phyloP scores from a whole-genome alignment of 2,797 vertebrate species.

The Betta splendens region DNA sequence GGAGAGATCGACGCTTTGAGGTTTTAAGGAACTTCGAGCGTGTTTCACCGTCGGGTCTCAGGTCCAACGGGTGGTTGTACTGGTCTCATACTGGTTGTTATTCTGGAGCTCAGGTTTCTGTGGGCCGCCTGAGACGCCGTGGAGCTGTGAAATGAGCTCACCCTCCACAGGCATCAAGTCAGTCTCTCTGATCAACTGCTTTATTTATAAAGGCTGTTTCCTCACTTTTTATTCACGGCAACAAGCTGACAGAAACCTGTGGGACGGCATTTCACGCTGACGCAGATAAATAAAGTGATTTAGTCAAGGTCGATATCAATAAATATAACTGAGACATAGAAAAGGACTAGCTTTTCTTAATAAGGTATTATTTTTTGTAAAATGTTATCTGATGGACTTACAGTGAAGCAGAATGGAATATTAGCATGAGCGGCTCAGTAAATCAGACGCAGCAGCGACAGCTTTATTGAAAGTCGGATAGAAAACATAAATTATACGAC shows the following conservation, averaged over 20 bases:
- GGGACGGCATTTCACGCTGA: no score
- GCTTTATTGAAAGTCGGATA: slow-evolving; percentile 1
- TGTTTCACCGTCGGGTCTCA: slow-evolving; percentile 33
- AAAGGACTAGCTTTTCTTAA: no score
- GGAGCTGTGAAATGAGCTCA: slow-evolving; percentile 10
- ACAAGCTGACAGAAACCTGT: no score
- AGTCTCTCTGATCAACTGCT: background rate
- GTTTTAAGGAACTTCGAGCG: slow-evolving; percentile 28
- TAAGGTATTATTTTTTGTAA: no score
- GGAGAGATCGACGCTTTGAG: slow-evolving; percentile 24
- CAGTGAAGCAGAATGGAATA: no score
- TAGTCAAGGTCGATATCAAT: no score
- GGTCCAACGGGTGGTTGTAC: slow-evolving; percentile 22
- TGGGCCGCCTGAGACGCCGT: slow-evolving; percentile 15
- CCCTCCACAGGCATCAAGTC: slow-evolving; percentile 6
- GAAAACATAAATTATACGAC: slow-evolving; percentile 2
- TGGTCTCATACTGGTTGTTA: slow-evolving; percentile 23
- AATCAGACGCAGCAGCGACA: background rate
- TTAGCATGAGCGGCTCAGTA: no score
- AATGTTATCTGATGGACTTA: background rate
- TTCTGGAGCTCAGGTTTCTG: slow-evolving; percentile 44
- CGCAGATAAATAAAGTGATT: no score
- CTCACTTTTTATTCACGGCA: background rate
- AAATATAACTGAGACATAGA: no score
- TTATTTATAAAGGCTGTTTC: background rate